Conservation (phyloP, 2,113 vertebrate genomes). For the Pelvicachromis taeniatus region DNA sequence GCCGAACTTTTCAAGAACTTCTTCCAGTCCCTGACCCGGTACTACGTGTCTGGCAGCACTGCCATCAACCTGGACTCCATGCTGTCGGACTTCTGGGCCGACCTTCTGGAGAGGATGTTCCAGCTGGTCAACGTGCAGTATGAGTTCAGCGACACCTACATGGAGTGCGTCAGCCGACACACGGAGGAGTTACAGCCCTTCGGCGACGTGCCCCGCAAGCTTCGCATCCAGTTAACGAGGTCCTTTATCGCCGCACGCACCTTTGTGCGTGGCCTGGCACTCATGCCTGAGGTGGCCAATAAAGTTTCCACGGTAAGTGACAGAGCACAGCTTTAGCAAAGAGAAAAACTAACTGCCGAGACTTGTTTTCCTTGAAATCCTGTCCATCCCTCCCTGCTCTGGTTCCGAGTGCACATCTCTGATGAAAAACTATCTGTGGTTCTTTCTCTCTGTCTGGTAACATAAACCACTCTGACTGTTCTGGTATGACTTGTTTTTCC, state of each 20-base stretch:
- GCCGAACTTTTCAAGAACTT: slow-evolving; percentile 93
- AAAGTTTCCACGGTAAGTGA: slow-evolving; percentile 81
- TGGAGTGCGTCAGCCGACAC: slow-evolving; percentile 93
- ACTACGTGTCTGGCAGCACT: slow-evolving; percentile 80
- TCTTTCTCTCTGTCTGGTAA: slow-evolving; percentile 17
- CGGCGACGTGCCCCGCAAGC: slow-evolving; percentile 91
- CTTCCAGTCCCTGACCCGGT: slow-evolving; percentile 83
- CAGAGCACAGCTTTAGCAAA: background rate
- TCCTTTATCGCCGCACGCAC: slow-evolving; percentile 90
- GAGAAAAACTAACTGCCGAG: background rate
- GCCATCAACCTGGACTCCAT: slow-evolving; percentile 91
- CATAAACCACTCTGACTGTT: slow-evolving; percentile 18
- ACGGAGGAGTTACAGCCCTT: slow-evolving; percentile 95
- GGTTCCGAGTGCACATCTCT: slow-evolving; percentile 3
- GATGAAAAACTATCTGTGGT: background rate
- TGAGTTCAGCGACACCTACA: slow-evolving; percentile 88
- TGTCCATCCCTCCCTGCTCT: background rate
- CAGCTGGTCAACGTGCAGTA: slow-evolving; percentile 93
- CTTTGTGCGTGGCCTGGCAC: slow-evolving; percentile 84
- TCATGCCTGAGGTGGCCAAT: slow-evolving; percentile 84
- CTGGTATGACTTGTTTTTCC: slow-evolving; percentile 40
- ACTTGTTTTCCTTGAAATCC: background rate
- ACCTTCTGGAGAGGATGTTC: slow-evolving; percentile 95
- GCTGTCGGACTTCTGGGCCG: slow-evolving; percentile 95
- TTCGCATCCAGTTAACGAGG: slow-evolving; percentile 88